These are phyloP conservation scores for Pantherophis vulpinus DNA, from an alignment of 2,797 vertebrate genomes.

Conservation along the genomic window DNA sequence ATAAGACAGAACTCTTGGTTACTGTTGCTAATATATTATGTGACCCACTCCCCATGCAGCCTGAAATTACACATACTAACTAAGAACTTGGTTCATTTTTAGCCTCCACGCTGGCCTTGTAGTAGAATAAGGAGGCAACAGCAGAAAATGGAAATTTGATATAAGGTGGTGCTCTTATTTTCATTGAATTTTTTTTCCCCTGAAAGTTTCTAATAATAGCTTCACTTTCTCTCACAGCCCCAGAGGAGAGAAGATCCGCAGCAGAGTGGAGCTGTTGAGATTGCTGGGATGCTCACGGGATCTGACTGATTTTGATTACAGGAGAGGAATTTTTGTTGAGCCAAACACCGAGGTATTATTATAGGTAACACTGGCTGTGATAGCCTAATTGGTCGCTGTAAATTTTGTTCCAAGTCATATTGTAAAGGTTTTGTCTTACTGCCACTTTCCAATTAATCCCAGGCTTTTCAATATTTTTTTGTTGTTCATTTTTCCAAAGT, in stretches of 20 bases:
- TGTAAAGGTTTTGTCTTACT: not conserved
- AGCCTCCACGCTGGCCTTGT: not conserved
- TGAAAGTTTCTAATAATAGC: not conserved
- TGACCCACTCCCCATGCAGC: not conserved
- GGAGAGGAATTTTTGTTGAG: slow-evolving; percentile 64
- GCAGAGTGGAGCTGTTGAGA: slow-evolving; percentile 81
- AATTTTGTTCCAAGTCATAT: not conserved
- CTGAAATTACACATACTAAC: not conserved
- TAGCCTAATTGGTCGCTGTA: not conserved
- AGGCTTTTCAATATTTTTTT: not conserved
- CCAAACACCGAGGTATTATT: slow-evolving; percentile 10
- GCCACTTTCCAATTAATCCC: not conserved
- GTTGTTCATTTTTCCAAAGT: not conserved
- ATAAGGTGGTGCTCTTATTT: not conserved
- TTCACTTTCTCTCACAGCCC: slow-evolving; percentile 70
- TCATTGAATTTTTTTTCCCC: not conserved
- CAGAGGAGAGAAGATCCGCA: slow-evolving; percentile 79
- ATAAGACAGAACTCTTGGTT: not conserved
- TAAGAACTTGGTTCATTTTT: not conserved
- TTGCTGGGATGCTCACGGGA: slow-evolving; percentile 73
- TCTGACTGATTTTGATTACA: slow-evolving; percentile 82
- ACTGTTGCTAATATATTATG: not conserved
- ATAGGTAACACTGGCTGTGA: not conserved
- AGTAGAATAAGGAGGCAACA: not conserved
- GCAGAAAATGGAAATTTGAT: not conserved